Conservation (phyloP, 1,140 invertebrate genomes). For the Lordiphosa mommai region DNA sequence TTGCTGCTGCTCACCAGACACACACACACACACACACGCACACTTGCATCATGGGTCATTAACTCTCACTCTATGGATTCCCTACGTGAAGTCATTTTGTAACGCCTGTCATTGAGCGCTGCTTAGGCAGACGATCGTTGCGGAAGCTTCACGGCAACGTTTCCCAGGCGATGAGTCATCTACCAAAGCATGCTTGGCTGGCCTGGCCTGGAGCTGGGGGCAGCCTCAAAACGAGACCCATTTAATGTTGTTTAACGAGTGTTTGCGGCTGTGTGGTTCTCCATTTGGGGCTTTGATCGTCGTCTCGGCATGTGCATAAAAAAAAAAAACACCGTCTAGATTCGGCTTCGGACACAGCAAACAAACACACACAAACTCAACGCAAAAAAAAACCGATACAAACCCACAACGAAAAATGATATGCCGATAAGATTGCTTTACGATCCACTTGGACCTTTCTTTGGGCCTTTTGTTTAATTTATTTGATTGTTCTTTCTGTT, state of each 20-base stretch:
- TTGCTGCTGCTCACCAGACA: neutral
- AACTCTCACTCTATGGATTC: conserved; percentile 31
- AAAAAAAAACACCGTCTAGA: conserved; percentile 35
- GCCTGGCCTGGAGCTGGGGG: neutral
- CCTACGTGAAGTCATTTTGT: conserved; percentile 40
- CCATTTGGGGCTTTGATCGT: conserved; percentile 31
- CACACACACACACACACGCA: conserved; percentile 7
- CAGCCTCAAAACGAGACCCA: conserved; percentile 54
- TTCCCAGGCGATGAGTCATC: conserved; percentile 36
- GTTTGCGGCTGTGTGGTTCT: conserved; percentile 37
- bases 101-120: conserved; percentile 72
- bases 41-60: conserved; percentile 48
- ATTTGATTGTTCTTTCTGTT: conserved; percentile 68
- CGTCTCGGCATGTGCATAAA: conserved; percentile 57
- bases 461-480: conserved; percentile 67
- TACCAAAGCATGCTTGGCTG: conserved; percentile 6
- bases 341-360: conserved; percentile 18
- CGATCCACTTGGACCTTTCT: conserved; percentile 50
- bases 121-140: conserved; percentile 63
- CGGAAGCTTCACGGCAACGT: conserved; percentile 49
- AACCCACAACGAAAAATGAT: conserved; percentile 48
- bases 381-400: conserved; percentile 62
- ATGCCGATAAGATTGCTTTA: conserved; percentile 65
- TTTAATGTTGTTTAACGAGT: conserved; percentile 77
- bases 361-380: conserved; percentile 43